These are phyloP conservation scores for Eulemur mongoz DNA, from an alignment of 2,797 vertebrate species.

Conservation along the genomic window DNA sequence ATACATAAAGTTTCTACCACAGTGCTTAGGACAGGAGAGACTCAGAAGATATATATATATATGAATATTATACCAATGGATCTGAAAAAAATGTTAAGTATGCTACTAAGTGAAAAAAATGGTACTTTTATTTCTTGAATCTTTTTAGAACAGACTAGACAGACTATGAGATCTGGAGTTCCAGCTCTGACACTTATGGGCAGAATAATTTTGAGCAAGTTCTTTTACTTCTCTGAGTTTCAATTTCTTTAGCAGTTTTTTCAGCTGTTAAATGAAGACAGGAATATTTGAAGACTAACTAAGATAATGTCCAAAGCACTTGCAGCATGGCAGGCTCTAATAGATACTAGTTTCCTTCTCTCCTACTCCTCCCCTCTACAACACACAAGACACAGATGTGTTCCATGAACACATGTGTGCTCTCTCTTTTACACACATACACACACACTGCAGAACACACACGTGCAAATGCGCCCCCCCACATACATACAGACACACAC, in stretches of 20 bases:
- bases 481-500: neutral
- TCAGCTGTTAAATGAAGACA: neutral
- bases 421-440: neutral
- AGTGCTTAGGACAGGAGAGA: neutral
- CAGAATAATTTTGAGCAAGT: neutral
- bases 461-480: too few species aligned
- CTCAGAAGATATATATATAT: neutral
- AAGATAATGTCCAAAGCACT: neutral
- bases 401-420: accelerated
- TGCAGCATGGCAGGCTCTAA: neutral
- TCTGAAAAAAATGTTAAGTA: neutral
- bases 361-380: neutral
- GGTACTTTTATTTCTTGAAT: neutral
- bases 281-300: neutral
- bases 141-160: neutral
- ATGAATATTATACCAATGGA: neutral
- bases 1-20: neutral
- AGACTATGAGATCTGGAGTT: neutral
- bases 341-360: neutral
- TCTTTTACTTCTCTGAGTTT: neutral
- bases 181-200: neutral
- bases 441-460: too few species aligned
- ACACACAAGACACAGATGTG: neutral
- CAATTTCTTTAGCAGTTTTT: neutral
- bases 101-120: too few species aligned